Evolutionary conservation across 2,797 vertebrate species (phyloP).

Genomic region (Brachymystax lenok): DNA sequence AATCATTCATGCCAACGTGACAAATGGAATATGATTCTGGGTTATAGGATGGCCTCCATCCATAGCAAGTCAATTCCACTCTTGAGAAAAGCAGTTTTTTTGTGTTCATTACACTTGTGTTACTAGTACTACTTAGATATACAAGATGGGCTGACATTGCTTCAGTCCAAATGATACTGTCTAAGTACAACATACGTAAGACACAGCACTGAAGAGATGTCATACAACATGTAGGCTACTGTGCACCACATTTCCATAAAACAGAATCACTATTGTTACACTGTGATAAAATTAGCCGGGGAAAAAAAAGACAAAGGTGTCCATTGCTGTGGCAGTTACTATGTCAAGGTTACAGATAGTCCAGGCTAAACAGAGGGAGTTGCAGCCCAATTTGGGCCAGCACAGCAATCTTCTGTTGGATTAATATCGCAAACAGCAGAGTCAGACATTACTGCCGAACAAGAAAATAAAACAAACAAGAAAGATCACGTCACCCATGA

Average conservation of each 20-base stretch:
- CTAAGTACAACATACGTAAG: neutral
- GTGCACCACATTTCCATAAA: neutral
- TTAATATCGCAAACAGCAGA: neutral
- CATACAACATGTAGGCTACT: neutral
- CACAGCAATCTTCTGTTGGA: neutral
- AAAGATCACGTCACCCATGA: neutral
- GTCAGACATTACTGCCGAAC: neutral
- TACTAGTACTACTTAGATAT: neutral
- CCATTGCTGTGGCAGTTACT: neutral
- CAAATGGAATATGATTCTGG: too few relatives aligned
- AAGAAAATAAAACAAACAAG: neutral
- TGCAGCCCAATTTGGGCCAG: neutral
- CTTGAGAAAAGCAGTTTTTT: too few relatives aligned
- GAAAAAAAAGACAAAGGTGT: neutral
- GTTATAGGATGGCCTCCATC: too few relatives aligned
- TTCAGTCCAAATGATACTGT: neutral
- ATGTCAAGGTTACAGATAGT: neutral
- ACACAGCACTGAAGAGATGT: neutral
- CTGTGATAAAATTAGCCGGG: neutral
- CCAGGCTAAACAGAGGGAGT: neutral
- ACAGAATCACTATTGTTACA: neutral
- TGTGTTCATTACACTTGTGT: too few relatives aligned
- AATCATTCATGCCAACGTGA: too few relatives aligned
- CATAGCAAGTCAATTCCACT: neutral
- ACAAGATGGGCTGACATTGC: neutral